phyloP scores from a whole-genome alignment of 2,888 invertebrate species.

The Furcula furcula region DNA sequence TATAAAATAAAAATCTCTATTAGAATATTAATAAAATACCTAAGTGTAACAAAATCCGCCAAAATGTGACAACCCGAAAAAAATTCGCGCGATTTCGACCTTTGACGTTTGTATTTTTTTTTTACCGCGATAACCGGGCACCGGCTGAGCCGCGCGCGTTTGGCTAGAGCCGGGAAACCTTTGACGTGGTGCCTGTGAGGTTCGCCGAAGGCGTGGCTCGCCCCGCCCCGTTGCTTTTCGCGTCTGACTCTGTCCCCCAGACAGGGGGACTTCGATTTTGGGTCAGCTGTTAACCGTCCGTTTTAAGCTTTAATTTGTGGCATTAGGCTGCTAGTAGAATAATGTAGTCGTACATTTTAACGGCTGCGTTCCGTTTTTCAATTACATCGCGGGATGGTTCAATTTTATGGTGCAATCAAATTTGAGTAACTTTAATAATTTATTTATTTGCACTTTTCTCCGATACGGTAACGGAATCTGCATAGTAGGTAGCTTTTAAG shows the following conservation, averaged over 20 bases:
- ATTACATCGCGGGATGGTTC: slow-evolving; percentile 41
- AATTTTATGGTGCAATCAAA: slow-evolving; percentile 23
- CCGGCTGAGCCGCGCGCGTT: slow-evolving; percentile 51
- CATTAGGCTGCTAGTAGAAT: slow-evolving; percentile 72
- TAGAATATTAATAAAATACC: too few relatives aligned
- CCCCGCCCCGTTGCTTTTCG: slow-evolving; percentile 78
- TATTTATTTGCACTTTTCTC: too few relatives aligned
- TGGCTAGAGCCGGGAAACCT: slow-evolving; percentile 66
- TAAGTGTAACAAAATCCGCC: slow-evolving; percentile 26
- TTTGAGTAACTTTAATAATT: too few relatives aligned
- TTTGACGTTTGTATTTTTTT: slow-evolving; percentile 46
- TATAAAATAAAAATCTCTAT: too few relatives aligned
- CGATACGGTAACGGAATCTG: too few relatives aligned
- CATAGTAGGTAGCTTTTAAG: too few relatives aligned
- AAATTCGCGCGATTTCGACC: slow-evolving; percentile 29
- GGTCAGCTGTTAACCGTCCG: slow-evolving; percentile 81
- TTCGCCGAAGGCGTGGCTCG: slow-evolving; percentile 64
- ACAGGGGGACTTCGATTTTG: slow-evolving; percentile 71
- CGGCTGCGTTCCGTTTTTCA: slow-evolving; percentile 56
- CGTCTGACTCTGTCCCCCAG: slow-evolving; percentile 55
- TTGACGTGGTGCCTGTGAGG: slow-evolving; percentile 66
- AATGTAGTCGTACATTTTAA: slow-evolving; percentile 67
- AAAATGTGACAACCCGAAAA: slow-evolving; percentile 20
- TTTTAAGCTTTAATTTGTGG: slow-evolving; percentile 82
- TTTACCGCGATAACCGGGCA: slow-evolving; percentile 24